Base-by-base conservation (phyloP, 2,113 vertebrate species). In the Heterotilapia buettikoferi region DNA sequence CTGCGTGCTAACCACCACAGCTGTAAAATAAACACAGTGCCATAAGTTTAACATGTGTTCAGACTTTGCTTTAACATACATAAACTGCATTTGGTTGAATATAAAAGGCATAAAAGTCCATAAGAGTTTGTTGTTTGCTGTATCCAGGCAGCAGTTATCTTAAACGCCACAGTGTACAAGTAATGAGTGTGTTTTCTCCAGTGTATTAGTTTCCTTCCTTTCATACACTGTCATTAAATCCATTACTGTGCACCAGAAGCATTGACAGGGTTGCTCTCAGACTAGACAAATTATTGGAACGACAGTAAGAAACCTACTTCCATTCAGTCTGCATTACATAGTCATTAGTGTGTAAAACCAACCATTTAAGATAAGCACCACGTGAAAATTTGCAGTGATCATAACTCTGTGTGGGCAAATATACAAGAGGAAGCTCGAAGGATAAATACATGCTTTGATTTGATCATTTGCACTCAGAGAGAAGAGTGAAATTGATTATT, bases 171-270 rank as follows among this genome's bases (percentile, higher is more conserved):
- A 26, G 66, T 43, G 38, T 71, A 26, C 21, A 43, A 19, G 14
- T 6, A 31, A 61, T 3, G n/a, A 71, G n/a, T 0, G 21, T 16
- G 3, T 73, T 45, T 2, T 45, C 13, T 43, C 66, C 21, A 0
- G 38, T 45, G 66, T 18, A 26, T 14, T 26, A 5, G 3, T 78
- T 76, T 78, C 71, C 71, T 78, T 78, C 71, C 71, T 78, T 50
- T 50, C 24, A 50, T 50, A 19, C 45, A 78, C 12, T 50, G 71
- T 78, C 71, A 78, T 31, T 47, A 50, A 78, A 50, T 78, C 43
- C 43, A 50, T 78, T 50, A 78, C 43, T 50, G 43, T 29, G 2
- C 2, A 50, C 33, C 43, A 76, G 26, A 19, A 31, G 71, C 16
- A 0, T 11, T 78, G 71, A 3, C 43, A 66, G 36, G 10, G 6